Evolutionary conservation across 2,797 vertebrate genomes (phyloP).

Genomic region (Liparis tanakae): DNA sequence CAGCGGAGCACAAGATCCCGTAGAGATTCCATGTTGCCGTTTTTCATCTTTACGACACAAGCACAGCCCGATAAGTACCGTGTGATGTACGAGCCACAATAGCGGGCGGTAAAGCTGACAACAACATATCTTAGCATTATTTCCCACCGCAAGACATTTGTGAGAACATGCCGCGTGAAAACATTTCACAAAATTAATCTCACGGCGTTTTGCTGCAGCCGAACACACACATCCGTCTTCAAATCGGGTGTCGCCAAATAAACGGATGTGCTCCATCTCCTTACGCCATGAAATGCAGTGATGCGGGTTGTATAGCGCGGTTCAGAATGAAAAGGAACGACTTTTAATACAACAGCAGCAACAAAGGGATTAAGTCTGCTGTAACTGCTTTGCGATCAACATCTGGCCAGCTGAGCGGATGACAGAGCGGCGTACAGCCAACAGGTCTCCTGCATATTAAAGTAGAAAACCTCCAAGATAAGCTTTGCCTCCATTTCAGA

Average conservation of each 20-base stretch:
- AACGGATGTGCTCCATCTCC: not conserved
- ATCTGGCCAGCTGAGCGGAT: conserved; percentile 3
- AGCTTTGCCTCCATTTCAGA: conserved; percentile 45
- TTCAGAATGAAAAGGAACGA: not conserved
- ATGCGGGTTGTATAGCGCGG: not conserved
- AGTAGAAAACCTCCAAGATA: conserved; percentile 15
- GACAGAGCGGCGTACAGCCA: conserved; percentile 12
- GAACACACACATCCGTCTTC: not conserved
- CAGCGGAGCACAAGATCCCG: not conserved
- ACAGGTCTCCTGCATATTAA: conserved; percentile 40
- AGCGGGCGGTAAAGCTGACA: too few relatives aligned
- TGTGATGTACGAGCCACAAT: too few relatives aligned
- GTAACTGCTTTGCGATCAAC: not conserved
- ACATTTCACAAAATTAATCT: not conserved
- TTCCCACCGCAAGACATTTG: not conserved
- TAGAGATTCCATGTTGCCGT: not conserved
- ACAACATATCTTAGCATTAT: too few relatives aligned
- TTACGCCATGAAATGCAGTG: not conserved
- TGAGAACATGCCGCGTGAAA: not conserved
- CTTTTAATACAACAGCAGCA: conserved; percentile 3
- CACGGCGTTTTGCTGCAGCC: not conserved
- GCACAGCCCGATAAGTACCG: too few relatives aligned
- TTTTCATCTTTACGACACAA: not conserved
- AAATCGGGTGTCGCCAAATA: not conserved
- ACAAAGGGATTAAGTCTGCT: conserved; percentile 2